phyloP scores from a whole-genome alignment of 2,113 vertebrate species.

The Clupea harengus region DNA sequence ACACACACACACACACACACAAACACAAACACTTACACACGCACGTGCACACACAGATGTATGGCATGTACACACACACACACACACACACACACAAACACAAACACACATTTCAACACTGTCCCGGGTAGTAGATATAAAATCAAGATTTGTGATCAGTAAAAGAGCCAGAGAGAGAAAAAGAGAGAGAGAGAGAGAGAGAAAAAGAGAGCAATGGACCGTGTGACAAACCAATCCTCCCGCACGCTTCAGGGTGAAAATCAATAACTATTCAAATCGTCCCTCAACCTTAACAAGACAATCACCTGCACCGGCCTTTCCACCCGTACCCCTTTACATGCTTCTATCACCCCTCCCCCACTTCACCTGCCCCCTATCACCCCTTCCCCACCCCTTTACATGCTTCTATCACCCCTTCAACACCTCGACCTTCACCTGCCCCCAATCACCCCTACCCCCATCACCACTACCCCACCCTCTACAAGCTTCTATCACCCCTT shows the following conservation, averaged over 20 bases:
- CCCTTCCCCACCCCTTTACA: slow-evolving; percentile 25
- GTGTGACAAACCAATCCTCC: too few relatives aligned
- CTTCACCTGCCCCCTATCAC: slow-evolving; percentile 20
- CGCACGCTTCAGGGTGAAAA: slow-evolving; percentile 25
- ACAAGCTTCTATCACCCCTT: too few relatives aligned
- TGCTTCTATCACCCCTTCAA: too few relatives aligned
- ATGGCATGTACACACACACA: background rate
- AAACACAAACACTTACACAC: background rate
- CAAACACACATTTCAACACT: background rate
- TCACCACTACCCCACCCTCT: background rate
- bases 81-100: background rate
- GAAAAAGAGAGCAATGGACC: too few relatives aligned
- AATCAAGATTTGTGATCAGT: background rate
- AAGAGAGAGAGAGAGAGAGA: background rate
- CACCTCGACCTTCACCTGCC: too few relatives aligned
- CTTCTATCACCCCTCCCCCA: slow-evolving; percentile 20
- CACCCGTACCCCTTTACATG: background rate
- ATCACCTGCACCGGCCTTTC: slow-evolving; percentile 35
- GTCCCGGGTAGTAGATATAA: background rate
- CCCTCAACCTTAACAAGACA: slow-evolving; percentile 58
- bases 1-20: slow-evolving; percentile 5
- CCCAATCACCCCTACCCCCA: background rate
- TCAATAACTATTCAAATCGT: slow-evolving; percentile 63
- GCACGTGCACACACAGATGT: background rate
- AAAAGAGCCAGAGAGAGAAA: background rate